Evolutionary conservation across 2,797 vertebrate genomes (phyloP).

Genomic region (Halcyon leucocephala): DNA sequence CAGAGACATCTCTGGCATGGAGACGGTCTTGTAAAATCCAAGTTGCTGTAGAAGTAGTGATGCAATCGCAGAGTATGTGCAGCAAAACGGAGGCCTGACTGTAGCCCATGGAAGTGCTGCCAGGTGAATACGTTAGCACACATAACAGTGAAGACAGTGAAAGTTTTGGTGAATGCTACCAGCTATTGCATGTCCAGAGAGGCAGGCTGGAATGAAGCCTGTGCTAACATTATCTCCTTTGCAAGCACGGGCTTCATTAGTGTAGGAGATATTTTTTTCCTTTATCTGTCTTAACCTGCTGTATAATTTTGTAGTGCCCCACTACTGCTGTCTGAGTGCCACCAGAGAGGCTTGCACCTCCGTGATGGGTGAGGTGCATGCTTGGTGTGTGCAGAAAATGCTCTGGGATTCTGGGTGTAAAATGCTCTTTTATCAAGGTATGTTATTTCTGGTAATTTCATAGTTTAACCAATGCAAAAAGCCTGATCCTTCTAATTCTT

Average conservation of each 20-base stretch:
- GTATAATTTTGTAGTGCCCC: not conserved
- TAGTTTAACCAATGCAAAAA: not conserved
- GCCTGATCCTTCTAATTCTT: not conserved
- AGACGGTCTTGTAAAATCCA: not conserved
- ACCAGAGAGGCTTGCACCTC: not conserved
- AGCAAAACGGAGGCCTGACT: not conserved
- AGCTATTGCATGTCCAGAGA: not conserved
- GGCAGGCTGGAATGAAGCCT: not conserved
- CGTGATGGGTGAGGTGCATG: not conserved
- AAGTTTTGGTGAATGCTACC: not conserved
- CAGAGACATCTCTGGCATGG: not conserved
- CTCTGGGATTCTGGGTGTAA: not conserved
- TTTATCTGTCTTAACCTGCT: not conserved
- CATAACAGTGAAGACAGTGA: accelerated
- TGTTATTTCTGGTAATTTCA: not conserved
- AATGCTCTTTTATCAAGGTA: not conserved
- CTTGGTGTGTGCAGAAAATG: not conserved
- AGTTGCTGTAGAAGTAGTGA: not conserved
- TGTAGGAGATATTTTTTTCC: not conserved
- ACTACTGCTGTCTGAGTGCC: not conserved
- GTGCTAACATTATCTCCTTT: not conserved
- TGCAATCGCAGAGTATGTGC: not conserved
- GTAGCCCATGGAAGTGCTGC: not conserved
- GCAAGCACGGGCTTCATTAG: not conserved
- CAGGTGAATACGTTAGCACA: not conserved